Evolutionary conservation across 2,888 invertebrate species (phyloP).

Genomic region (Sarcophaga subvicina): DNA sequence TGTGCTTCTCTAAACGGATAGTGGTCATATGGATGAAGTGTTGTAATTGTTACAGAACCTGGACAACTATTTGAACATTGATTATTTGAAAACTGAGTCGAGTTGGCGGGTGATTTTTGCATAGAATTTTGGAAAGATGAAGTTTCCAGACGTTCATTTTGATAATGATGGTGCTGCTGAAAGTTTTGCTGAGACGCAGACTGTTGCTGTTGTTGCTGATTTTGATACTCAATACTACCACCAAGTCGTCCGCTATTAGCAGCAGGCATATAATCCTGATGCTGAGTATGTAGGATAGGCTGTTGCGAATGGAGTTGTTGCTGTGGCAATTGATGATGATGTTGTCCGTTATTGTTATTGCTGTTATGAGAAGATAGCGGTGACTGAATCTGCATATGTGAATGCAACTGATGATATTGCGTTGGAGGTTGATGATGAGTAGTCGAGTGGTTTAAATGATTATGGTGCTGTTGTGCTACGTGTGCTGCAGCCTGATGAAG

Average conservation of each 20-base stretch:
- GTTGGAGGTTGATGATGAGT: slow-evolving; percentile 73
- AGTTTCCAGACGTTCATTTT: slow-evolving; percentile 75
- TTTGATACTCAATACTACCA: slow-evolving; percentile 78
- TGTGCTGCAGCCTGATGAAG: slow-evolving; percentile 81
- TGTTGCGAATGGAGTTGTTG: slow-evolving; percentile 74
- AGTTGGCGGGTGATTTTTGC: slow-evolving; percentile 67
- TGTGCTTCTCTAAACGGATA: slow-evolving; percentile 81
- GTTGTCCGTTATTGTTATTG: slow-evolving; percentile 51
- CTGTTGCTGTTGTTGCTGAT: slow-evolving; percentile 73
- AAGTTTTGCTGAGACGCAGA: slow-evolving; percentile 71
- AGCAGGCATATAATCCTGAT: slow-evolving; percentile 78
- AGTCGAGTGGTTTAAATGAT: slow-evolving; percentile 74
- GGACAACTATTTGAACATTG: slow-evolving; percentile 73
- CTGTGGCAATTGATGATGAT: slow-evolving; percentile 71
- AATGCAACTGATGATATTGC: slow-evolving; percentile 74
- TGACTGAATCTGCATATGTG: slow-evolving; percentile 69
- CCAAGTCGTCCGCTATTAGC: slow-evolving; percentile 78
- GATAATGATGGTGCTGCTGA: slow-evolving; percentile 73
- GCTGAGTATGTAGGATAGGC: slow-evolving; percentile 72
- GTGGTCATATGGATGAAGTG: slow-evolving; percentile 81
- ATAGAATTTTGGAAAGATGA: slow-evolving; percentile 65
- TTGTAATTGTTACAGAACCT: slow-evolving; percentile 71
- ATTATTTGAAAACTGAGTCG: slow-evolving; percentile 53
- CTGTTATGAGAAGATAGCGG: slow-evolving; percentile 63
- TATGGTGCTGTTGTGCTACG: slow-evolving; percentile 77